Conservation (phyloP, 2,797 vertebrate species). For the Urocyon cinereoargenteus region DNA sequence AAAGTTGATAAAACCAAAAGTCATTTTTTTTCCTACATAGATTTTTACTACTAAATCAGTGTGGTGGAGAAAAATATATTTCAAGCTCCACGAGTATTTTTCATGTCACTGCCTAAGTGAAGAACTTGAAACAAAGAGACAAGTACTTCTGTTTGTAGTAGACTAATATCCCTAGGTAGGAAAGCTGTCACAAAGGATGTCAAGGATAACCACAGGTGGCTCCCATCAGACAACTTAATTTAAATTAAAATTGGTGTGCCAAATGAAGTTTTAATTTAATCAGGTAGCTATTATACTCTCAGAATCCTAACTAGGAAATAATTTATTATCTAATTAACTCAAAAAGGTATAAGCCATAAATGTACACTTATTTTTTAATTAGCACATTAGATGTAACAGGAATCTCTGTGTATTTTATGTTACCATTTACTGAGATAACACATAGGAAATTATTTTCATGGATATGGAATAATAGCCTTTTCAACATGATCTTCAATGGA, state of each 20-base stretch:
- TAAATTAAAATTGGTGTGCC: neutral
- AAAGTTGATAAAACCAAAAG: neutral
- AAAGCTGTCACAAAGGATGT: neutral
- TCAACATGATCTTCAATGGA: neutral
- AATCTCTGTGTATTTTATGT: neutral
- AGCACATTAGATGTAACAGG: neutral
- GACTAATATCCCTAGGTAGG: neutral
- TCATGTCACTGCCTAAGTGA: neutral
- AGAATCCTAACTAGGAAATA: neutral
- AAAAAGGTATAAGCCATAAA: neutral
- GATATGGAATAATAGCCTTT: neutral
- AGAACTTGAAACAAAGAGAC: neutral
- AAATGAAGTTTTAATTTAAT: neutral
- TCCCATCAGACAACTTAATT: neutral
- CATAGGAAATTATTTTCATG: neutral
- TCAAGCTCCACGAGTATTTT: neutral
- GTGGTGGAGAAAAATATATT: neutral
- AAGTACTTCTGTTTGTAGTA: neutral
- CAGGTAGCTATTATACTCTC: neutral
- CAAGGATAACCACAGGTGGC: neutral
- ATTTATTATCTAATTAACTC: conserved; percentile 10
- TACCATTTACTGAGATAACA: conserved; percentile 4
- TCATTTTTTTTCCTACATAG: neutral
- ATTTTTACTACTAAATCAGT: neutral
- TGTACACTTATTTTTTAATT: conserved; percentile 39